A percentile compares a stretch with the other conserved stretches of the same genome.
phyloP scores from a whole-genome alignment of 2,797 vertebrate species.

The Hozukius guyotensis region DNA sequence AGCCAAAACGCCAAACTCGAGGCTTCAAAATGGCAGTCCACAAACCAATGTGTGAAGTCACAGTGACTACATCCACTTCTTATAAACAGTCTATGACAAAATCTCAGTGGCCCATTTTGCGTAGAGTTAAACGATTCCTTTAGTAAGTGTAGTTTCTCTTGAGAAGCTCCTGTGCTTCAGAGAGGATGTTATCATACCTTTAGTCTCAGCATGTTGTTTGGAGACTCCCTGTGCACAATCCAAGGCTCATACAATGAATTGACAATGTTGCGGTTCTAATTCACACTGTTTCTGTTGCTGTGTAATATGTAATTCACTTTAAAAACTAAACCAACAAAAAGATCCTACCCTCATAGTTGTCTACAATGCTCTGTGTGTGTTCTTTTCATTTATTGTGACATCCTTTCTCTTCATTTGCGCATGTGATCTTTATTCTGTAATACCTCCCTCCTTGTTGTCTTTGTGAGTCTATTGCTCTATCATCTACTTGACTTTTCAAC shows the following conservation, averaged over 20 bases:
- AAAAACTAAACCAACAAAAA: neutral
- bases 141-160: neutral
- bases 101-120: neutral
- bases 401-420: neutral
- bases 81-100: too few relatives aligned
- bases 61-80: too few relatives aligned
- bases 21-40: too few relatives aligned
- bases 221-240: neutral
- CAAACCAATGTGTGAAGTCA: too few relatives aligned
- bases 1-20: too few relatives aligned
- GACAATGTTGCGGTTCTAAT: neutral
- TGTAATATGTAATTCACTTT: neutral
- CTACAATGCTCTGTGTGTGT: neutral
- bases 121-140: neutral
- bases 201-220: neutral
- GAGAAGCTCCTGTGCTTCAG: neutral
- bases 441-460: conserved; percentile 11
- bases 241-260: neutral
- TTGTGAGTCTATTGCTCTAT: conserved; percentile 3
- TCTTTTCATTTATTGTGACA: neutral
- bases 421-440: conserved; percentile 12
- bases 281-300: neutral
- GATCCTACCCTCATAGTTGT: neutral
- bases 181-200: neutral
- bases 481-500: neutral